phyloP scores from a whole-genome alignment of 2,797 vertebrate species.

The Furcifer pardalis region DNA sequence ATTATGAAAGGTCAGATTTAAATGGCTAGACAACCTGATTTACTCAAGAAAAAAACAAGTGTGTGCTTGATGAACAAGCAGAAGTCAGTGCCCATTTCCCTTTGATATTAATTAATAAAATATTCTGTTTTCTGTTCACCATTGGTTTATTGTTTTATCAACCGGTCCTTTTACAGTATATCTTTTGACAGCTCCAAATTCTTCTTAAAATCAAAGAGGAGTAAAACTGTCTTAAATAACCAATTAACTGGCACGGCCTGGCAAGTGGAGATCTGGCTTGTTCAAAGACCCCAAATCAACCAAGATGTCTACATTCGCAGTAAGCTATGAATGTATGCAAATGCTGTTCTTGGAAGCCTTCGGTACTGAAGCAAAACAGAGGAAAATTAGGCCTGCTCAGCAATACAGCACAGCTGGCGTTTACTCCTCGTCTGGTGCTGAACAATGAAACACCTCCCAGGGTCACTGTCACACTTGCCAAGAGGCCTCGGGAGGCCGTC shows the following conservation, averaged over 20 bases:
- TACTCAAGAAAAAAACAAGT: neutral
- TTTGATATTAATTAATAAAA: neutral
- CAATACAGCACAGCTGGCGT: conserved; percentile 4
- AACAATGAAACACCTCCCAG: neutral
- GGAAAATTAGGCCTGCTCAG: neutral
- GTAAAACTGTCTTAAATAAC: neutral
- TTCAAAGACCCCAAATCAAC: neutral
- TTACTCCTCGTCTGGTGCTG: neutral
- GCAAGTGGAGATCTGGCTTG: neutral
- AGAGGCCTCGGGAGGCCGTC: neutral
- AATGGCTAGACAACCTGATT: neutral
- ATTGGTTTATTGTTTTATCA: neutral
- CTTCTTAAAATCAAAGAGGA: neutral
- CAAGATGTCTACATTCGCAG: neutral
- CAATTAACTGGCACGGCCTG: neutral
- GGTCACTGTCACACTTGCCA: neutral
- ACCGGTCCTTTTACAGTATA: neutral
- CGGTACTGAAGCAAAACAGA: neutral
- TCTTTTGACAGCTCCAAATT: neutral
- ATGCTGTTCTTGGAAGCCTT: neutral
- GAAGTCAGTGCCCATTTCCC: neutral
- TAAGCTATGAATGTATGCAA: neutral
- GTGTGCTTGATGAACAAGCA: neutral
- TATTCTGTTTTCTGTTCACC: neutral
- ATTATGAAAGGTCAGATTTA: neutral